Percentiles rank a stretch among this genome's conserved stretches.
These are phyloP conservation scores for Thaleichthys pacificus DNA, from an alignment of 2,797 vertebrate species.

Conservation along the genomic window DNA sequence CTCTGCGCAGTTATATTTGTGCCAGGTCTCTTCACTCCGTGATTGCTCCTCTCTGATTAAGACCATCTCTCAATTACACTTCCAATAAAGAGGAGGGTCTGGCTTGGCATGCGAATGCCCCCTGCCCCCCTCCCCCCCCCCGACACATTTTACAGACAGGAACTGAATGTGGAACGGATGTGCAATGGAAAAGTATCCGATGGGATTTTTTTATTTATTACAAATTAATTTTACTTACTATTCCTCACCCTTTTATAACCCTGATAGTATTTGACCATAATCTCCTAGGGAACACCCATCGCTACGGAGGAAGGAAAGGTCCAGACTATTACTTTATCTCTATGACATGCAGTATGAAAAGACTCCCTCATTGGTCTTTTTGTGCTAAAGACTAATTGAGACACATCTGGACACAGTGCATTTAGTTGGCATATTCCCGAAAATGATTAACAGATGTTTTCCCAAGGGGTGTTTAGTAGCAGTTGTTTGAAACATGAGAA, in stretches of 20 bases:
- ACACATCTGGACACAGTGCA: no score
- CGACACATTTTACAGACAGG: slow-evolving; percentile 28
- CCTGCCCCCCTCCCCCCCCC: neutral
- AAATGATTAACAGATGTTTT: slow-evolving; percentile 5
- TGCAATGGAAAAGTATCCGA: neutral
- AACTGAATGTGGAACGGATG: slow-evolving; percentile 27
- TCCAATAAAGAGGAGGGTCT: slow-evolving; percentile 41
- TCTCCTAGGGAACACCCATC: no score
- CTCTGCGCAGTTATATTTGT: slow-evolving; percentile 32
- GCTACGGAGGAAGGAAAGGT: no score
- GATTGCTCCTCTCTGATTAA: slow-evolving; percentile 56
- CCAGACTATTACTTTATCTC: no score
- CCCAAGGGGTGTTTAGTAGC: neutral
- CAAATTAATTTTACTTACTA: neutral
- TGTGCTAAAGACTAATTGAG: no score
- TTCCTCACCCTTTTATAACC: no score
- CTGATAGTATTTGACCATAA: no score
- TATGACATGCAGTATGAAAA: no score
- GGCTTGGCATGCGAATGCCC: slow-evolving; percentile 45
- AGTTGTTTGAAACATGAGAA: neutral
- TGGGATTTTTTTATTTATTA: neutral
- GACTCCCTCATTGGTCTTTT: no score
- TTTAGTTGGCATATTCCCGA: no score
- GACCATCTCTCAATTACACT: slow-evolving; percentile 55
- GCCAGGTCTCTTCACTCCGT: slow-evolving; percentile 58